Base-by-base conservation (phyloP, 2,113 vertebrate species). In the Etheostoma spectabile region DNA sequence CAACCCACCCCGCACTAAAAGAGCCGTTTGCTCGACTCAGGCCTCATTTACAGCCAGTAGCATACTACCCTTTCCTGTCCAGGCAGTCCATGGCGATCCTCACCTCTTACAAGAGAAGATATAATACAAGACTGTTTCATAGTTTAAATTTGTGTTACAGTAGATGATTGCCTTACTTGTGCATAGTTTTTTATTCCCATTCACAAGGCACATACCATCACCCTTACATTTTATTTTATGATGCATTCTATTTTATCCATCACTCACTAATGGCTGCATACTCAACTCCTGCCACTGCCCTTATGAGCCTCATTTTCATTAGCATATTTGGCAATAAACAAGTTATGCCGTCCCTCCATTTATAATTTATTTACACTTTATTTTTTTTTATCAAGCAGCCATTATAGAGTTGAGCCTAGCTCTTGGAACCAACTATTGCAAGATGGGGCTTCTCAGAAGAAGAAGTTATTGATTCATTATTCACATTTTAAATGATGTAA, bases 291-390 rank as follows among this genome's bases (percentile, higher is more conserved):
- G 4, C 55, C 21, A 30, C 35, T 55, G 64, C 60, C 74, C 55
- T 48, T 83, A 83, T 46, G 70, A 74, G 66, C 45, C 30, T 60
- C 48, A 81, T 74, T 84, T 71, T 67, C 66, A 86, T 86, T 90
- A 73, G 72, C 85, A 91, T 92, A 88, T 90, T 81, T 83, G 79
- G 84, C 81, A 86, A 83, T 90, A 89, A 88, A 91, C 64, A 65
- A 83, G 81, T 84, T 86, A 67, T 71, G 65, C 78, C 85, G 89
- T 90, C 76, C 27, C 35, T 51, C 15, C 30, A 84, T 91, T 78
- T 85, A 89, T 92, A 87, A 93, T 88, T 83, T 21, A 87, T 81
- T 73, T 30, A 13, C 59, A 68, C 52, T 67, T 70, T 76, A 80
- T 82, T 22, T 71, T 57, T 27, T 75, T 83, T 79, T 24, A 48